Base-by-base conservation (phyloP, 1,140 invertebrate species). In the Drosophila ohnishii region DNA sequence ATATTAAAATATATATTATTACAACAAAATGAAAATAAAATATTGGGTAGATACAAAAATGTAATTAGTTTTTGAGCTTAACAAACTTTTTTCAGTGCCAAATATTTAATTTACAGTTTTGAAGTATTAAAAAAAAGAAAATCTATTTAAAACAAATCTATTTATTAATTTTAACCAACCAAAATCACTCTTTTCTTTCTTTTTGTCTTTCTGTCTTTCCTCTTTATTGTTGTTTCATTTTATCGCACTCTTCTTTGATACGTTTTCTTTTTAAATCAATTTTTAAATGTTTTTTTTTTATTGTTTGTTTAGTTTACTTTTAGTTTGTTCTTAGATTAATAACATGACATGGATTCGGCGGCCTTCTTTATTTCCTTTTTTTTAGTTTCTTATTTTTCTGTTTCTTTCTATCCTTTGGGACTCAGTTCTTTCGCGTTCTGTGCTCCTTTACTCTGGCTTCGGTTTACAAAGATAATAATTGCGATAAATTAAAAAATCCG, bases 121-220 rank as follows among this genome's bases (percentile, higher is more conserved):
- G 10, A 22, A 50, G 35, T 35, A 28, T 28, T 28, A 28, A 28
- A 28, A 28, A 28, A 28, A 28, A 28, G 25, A 0, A 28, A 28
- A 28, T 5, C 1, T 13, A 22, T 22, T 22, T 3, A n/a, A 16
- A 67, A 60, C 40, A 34, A 50, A 34, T 48, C 10, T 34, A 7
- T n/a, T 75, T 70, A 45, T 14, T 19, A 19, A 34, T 19, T 30
- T 13, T 34, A 34, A 50, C 2, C 9, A 22, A 25, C 11, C 5
- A 45, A 45, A 45, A 45, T 13, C 19, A 13, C 28, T 34, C 9
- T 10, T 5, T 25, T 16, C 32, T 19, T 19, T 19, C 28, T 8
- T 50, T 50, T n/a, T 16, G 28, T 61, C 48, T 81, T 66, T 80
- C 72, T 16, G 28, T 61, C 48, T 81, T 66, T 80, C 72, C 73